Evolutionary conservation across 1,140 invertebrate species (phyloP).

Genomic region (Archivesica marissinica): DNA sequence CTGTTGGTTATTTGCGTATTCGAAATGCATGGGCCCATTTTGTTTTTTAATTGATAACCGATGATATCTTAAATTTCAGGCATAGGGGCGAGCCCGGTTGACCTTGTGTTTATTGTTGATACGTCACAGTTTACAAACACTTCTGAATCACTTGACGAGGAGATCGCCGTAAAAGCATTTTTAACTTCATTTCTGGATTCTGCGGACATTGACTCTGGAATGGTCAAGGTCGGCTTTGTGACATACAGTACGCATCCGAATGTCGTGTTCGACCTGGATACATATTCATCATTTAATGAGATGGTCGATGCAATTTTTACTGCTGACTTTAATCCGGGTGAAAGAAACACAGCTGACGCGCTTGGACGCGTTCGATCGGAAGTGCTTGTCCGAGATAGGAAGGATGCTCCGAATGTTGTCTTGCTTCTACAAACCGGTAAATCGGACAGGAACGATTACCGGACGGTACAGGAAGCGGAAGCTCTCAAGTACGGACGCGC

Average conservation of each 20-base stretch:
- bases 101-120: conserved; percentile 53
- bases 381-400: conserved; percentile 70
- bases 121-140: conserved; percentile 47
- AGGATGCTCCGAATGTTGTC: conserved; percentile 69
- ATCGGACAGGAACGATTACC: conserved; percentile 56
- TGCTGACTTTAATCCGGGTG: conserved; percentile 62
- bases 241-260: conserved; percentile 58
- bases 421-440: conserved; percentile 69
- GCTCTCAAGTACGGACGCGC: conserved; percentile 60
- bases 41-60: too few relatives aligned
- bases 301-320: conserved; percentile 60
- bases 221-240: conserved; percentile 58
- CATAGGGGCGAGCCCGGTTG: conserved; percentile 37
- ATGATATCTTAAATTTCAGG: conserved; percentile 39
- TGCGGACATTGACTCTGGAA: conserved; percentile 55
- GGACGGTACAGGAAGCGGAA: conserved; percentile 64
- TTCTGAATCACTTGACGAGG: conserved; percentile 20
- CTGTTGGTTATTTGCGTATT: too few relatives aligned
- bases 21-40: too few relatives aligned
- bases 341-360: conserved; percentile 74
- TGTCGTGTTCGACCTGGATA: conserved; percentile 55
- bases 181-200: conserved; percentile 26
- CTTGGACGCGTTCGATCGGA: conserved; percentile 68
- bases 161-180: conserved; percentile 32
- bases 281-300: conserved; percentile 6